Evolutionary conservation across 2,113 vertebrate genomes (phyloP), one percentile per base, ranked within the genome.

Genomic region (Corythoichthys intestinalis): DNA sequence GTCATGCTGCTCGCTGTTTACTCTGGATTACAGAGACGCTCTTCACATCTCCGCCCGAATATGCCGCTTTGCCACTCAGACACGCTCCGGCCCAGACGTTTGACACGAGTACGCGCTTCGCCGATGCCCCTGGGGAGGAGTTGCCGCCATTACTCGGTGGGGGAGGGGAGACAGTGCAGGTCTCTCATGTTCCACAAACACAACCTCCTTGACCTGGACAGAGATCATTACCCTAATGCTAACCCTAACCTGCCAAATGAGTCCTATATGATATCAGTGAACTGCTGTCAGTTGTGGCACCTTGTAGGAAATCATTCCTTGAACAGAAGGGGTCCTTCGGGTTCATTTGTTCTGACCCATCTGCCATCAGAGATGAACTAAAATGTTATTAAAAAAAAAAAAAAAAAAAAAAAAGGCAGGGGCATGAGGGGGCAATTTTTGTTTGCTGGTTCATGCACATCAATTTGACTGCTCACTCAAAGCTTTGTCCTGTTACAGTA

Each of bases 1-100:
- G 89, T 87, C 87, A 86, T 86, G 87, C 89, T 82, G 85, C 89
- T 90, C 84, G 71, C 82, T 89, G 89, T 90, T 90, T 87, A 88
- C 84, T 81, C 86, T 74, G 84, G 86, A 90, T 90, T 88, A 90
- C 67, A 78, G 83, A 88, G 84, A 81, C 83, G 86, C 85, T 79
- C 86, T 82, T 87, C 71, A 67, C 84, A 73, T 86, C 82, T 81
- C 83, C 37, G 68, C 85, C n/a, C 79, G 83, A 87, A 89, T 86
- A 79, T 83, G 80, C 72, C 69, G 67, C 82, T 83, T 89, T 83
- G 74, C 86, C 86, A 87, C 83, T 86, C 86, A 88, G 85, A 88
- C 89, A 88, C 80, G 73, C 89, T 89, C 80, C 74, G 72, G 75
- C 82, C 83, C 67, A 88, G 89, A 87, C 81, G 75, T 89, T 86